Base-by-base conservation (phyloP, 2,113 vertebrate species). In the Capricornis sumatraensis region DNA sequence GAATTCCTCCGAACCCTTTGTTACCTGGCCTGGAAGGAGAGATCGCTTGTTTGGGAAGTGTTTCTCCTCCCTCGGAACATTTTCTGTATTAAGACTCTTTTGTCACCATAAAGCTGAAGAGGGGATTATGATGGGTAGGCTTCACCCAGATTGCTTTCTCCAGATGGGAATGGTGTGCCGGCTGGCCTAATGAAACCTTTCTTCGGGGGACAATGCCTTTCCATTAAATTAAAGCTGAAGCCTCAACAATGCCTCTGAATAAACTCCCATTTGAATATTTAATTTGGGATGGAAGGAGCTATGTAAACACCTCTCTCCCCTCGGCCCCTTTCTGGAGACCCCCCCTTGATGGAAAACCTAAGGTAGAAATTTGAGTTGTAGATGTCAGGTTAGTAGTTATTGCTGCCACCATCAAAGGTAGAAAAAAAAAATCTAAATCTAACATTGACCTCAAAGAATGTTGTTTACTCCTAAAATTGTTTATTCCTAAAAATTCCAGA, bases 51-150 rank as follows among this genome's bases (percentile, higher is more conserved):
- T 99, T 99, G 98, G 98, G 98, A 99, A 99, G 98, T 99, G 99
- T 99, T 99, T 99, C 99, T 99, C 99, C 99, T 98, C 99, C 99
- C 98, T 98, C 97, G 96, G 96, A 99, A 99, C 99, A 99, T 99
- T 99, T 99, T 99, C 99, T 98, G 98, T 98, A 99, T 99, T 99
- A 98, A 98, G 98, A 97, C 98, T 95, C 99, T 98, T 99, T 99
- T 99, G 99, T 99, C 98, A 97, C 97, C 93, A 96, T 97, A 98
- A 98, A 98, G 98, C 98, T 99, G 99, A 98, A 99, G 99, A 84
- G 98, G 98, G 98, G 99, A 99, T 99, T 99, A 99, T 98, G 98
- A 98, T 97, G 98, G 98, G 98, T 98, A 98, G 98, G 98, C 98
- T 98, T 98, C 99, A 98, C 98, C 98, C 98, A 98, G 98, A 99